Evolutionary conservation across 2,888 invertebrate species (phyloP), one percentile per base, ranked within the genome.

Genomic region (Drosophila putrida): DNA sequence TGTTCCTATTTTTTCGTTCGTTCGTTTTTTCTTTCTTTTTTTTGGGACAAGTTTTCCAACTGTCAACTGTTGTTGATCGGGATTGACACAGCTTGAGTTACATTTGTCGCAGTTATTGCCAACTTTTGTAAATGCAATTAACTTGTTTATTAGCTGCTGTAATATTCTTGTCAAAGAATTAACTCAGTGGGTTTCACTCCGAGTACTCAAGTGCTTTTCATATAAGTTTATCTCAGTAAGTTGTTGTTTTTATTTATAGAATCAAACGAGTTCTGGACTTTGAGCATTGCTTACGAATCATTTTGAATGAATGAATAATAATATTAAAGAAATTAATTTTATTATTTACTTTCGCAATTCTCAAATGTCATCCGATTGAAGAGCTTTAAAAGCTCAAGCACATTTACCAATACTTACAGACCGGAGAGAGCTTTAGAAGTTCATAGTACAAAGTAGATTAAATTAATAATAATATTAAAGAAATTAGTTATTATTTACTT

Each of bases 81-180:
- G 41, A 41, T 54, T 47, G 6, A 4, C 47, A 47, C 47, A 47
- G 33, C 47, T 33, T 33, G 38, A 20, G 46, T 67, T 2, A 6
- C 8, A 31, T 46, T 46, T 58, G 50, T 8, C 25, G 5, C 10
- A 36, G 38, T 51, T 36, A 28, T 15, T 38, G 51, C 35, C 2
- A 43, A 15, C 31, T 33, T 25, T 60, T 36, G 36, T 60, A 27
- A 36, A 15, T 35, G 43, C 53, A 35, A 51, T 60, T 53, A 60
- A 53, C 53, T 36, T 44, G 51, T 60, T 43, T 44, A 44, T 43
- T 33, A 43, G 27, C 15, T 59, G 27, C 15, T 59, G 35, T 39
- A 28, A 35, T 53, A 43, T 53, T 43, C 60, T 35, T 38, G 38
- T 27, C 25, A n/a, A 44, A 35, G 43, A 55, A 44, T 55, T 55